Percentiles rank a stretch among this genome's conserved stretches.
Evolutionary conservation across 2,888 invertebrate species (phyloP).

Genomic region (Anorthoa munda): DNA sequence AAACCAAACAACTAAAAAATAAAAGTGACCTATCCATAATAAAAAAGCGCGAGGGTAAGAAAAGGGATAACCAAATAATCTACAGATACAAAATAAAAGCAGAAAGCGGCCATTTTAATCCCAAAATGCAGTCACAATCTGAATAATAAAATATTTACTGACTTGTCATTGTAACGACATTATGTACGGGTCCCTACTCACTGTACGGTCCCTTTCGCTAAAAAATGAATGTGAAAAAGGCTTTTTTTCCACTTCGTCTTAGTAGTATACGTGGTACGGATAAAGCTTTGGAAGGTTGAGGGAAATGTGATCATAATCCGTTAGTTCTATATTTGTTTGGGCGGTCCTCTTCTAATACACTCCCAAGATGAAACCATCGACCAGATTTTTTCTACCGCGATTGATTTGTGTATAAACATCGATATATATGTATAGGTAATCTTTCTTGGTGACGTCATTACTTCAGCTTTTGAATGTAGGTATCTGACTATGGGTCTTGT

Average conservation of each 20-base stretch:
- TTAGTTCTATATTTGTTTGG: constrained; percentile 83
- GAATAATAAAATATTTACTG: constrained; percentile 81
- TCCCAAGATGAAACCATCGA: constrained; percentile 61
- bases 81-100: constrained; percentile 38
- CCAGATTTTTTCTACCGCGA: constrained; percentile 61
- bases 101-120: constrained; percentile 52
- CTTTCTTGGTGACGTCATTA: constrained; percentile 4
- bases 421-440: not conserved
- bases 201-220: constrained; percentile 77
- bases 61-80: constrained; percentile 42
- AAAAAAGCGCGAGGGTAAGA: constrained; percentile 9
- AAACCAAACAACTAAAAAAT: not conserved
- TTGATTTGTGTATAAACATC: constrained; percentile 47
- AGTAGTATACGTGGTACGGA: constrained; percentile 74
- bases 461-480: not conserved
- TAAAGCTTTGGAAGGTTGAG: constrained; percentile 81
- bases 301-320: constrained; percentile 86
- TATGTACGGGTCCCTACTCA: constrained; percentile 76
- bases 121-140: constrained; percentile 72
- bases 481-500: not conserved
- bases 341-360: constrained; percentile 70
- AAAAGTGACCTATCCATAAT: not conserved
- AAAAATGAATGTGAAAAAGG: constrained; percentile 80
- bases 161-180: constrained; percentile 76
- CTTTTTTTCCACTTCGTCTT: constrained; percentile 74